A percentile compares a stretch with the other conserved stretches of the same genome.
Evolutionary conservation across 2,113 vertebrate species (phyloP).

Genomic region (Tretioscincus oriximinensis): DNA sequence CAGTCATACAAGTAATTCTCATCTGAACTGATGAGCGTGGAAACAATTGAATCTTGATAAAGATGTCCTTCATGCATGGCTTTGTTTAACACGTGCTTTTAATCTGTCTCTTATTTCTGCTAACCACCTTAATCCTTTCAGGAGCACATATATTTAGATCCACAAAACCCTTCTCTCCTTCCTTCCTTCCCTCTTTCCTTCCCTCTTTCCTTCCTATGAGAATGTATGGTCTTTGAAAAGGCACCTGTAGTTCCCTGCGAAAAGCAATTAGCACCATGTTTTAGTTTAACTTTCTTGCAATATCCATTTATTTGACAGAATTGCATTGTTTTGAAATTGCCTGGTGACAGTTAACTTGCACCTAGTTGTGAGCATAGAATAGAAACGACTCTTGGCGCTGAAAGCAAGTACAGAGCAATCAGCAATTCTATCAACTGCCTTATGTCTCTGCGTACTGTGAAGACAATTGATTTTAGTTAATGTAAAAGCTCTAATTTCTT

Average conservation of each 20-base stretch:
- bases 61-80: conserved; percentile 16
- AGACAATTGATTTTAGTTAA: conserved; percentile 18
- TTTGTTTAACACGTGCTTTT: conserved; percentile 25
- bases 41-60: conserved; percentile 1
- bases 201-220: background rate
- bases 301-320: conserved; percentile 32
- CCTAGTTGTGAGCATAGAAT: conserved; percentile 10
- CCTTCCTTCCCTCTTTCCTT: background rate
- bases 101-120: conserved; percentile 12
- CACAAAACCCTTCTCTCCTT: background rate
- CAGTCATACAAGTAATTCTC: background rate
- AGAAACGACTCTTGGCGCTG: conserved; percentile 8
- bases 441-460: conserved; percentile 15
- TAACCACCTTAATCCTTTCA: conserved; percentile 6
- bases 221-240: conserved; percentile 16
- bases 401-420: conserved; percentile 12
- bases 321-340: conserved; percentile 26
- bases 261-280: conserved; percentile 26
- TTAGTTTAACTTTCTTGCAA: conserved; percentile 30
- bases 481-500: background rate
- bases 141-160: background rate
- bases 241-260: conserved; percentile 9
- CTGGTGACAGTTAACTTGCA: conserved; percentile 16
- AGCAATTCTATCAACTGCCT: conserved; percentile 11
- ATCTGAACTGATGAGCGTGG: background rate